phyloP scores from a whole-genome alignment of 2,888 invertebrate species.

The Hetaerina titia region DNA sequence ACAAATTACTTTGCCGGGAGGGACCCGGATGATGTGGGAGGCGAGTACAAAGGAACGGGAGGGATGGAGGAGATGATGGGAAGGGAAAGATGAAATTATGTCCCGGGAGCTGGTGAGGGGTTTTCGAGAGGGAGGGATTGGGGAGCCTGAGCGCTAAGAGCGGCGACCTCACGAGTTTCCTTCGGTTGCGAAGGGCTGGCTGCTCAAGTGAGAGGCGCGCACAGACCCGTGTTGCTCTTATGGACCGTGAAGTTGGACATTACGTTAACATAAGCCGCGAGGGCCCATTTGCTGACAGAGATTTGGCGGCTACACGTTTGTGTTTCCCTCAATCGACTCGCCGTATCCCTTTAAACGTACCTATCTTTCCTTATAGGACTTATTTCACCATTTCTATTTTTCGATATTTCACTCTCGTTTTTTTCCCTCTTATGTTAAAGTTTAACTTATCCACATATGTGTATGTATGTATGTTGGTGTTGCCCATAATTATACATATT shows the following conservation, averaged over 20 bases:
- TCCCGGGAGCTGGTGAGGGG: background rate
- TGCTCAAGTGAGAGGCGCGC: background rate
- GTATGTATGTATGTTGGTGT: no score
- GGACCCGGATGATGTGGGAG: background rate
- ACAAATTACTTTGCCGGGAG: slow-evolving; percentile 51
- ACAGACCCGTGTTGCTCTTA: background rate
- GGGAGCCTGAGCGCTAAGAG: background rate
- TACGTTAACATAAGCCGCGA: background rate
- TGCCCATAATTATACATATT: no score
- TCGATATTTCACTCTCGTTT: no score
- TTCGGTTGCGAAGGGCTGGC: background rate
- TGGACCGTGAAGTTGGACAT: background rate
- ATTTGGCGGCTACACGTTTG: background rate
- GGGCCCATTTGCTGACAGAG: background rate
- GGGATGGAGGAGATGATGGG: background rate
- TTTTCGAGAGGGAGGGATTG: background rate
- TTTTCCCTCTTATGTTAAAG: no score
- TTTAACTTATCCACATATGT: no score
- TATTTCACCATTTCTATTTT: no score
- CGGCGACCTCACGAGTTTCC: no score
- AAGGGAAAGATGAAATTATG: background rate
- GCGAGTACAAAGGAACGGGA: background rate
- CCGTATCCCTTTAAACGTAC: background rate
- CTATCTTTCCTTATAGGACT: no score
- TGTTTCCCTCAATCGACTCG: background rate